These are phyloP conservation scores for Podilymbus podiceps DNA, from an alignment of 2,113 vertebrate species.

Conservation along the genomic window DNA sequence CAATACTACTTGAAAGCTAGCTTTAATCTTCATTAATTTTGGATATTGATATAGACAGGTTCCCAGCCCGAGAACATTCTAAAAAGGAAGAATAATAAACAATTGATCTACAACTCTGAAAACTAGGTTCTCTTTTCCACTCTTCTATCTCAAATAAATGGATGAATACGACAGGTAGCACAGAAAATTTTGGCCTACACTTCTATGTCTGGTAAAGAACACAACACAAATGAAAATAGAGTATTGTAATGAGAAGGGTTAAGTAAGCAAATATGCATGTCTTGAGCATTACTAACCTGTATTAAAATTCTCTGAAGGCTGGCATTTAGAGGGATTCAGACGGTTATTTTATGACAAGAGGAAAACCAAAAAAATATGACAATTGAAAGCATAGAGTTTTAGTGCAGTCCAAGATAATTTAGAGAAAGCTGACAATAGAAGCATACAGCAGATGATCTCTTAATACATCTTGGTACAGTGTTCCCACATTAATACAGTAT, in stretches of 20 bases:
- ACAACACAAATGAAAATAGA: not conserved
- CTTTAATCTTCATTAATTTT: not conserved
- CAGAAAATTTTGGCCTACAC: not conserved
- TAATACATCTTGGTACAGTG: not conserved
- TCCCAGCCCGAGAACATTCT: not conserved
- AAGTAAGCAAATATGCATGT: not conserved
- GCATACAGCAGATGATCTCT: not conserved
- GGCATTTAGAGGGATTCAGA: not conserved
- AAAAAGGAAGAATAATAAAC: not conserved
- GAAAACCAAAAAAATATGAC: not conserved
- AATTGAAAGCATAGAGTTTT: not conserved
- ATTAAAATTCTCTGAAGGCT: not conserved
- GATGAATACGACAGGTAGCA: not conserved
- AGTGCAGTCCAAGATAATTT: not conserved
- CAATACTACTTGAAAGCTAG: not conserved
- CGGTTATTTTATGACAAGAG: not conserved
- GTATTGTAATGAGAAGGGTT: not conserved
- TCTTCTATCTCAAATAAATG: not conserved
- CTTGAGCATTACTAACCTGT: not conserved
- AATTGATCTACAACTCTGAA: not conserved
- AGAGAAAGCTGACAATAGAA: not conserved
- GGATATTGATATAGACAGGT: not conserved
- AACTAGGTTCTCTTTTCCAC: not conserved
- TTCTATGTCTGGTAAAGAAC: not conserved
- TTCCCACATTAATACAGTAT: not conserved